Evolutionary conservation across 1,140 invertebrate species (phyloP).

Genomic region (Lamellibrachia luymesi): DNA sequence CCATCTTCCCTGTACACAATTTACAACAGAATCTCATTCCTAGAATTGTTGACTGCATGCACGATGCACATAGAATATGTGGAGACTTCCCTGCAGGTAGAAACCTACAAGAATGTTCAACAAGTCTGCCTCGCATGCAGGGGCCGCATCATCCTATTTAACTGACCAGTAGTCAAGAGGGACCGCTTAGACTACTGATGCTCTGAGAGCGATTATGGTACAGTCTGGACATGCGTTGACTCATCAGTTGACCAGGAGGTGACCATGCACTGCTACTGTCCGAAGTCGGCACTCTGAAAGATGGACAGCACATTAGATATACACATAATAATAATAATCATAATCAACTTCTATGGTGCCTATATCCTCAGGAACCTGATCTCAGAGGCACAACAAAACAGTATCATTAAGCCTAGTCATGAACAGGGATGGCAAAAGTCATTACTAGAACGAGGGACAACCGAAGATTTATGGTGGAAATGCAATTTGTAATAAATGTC

Average conservation of each 20-base stretch:
- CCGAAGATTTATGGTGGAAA: too few relatives aligned
- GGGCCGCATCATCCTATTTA: not conserved
- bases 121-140: not conserved
- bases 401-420: too few relatives aligned
- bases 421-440: too few relatives aligned
- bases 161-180: not conserved
- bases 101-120: not conserved
- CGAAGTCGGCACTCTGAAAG: not conserved
- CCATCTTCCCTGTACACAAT: not conserved
- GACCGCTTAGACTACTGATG: not conserved
- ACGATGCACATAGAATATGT: not conserved
- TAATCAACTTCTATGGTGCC: not conserved
- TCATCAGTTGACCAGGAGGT: conserved; percentile 7
- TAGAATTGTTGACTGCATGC: not conserved
- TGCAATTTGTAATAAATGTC: too few relatives aligned
- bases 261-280: not conserved
- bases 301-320: too few relatives aligned
- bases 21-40: not conserved
- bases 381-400: not conserved
- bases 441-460: too few relatives aligned
- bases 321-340: not conserved
- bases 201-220: not conserved
- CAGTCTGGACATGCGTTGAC: conserved; percentile 12
- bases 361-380: not conserved
- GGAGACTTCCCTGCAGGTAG: not conserved